Evolutionary conservation across 1,140 invertebrate species (phyloP).

Genomic region (Drosophila triauraria): DNA sequence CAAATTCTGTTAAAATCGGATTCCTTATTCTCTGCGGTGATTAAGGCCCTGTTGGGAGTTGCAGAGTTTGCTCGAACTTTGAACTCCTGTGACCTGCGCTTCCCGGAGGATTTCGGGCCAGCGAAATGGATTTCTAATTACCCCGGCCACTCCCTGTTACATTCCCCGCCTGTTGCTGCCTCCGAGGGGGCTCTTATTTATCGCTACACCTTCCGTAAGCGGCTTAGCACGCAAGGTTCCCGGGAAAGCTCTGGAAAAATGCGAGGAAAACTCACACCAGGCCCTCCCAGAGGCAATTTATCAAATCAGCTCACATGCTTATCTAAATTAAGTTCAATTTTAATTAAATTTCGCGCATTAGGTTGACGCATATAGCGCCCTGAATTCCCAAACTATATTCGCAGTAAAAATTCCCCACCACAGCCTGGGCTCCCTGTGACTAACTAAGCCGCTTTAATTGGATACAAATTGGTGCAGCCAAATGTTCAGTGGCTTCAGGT

Average conservation of each 20-base stretch:
- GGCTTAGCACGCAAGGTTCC: conserved; percentile 59
- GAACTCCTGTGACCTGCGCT: conserved; percentile 19
- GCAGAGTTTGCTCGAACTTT: not conserved
- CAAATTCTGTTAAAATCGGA: not conserved
- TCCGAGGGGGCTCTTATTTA: conserved; percentile 6
- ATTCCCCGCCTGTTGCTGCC: conserved; percentile 29
- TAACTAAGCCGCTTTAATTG: conserved; percentile 67
- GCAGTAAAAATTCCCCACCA: conserved; percentile 38
- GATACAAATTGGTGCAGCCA: conserved; percentile 59
- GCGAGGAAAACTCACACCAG: conserved; percentile 19
- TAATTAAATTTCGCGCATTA: conserved; percentile 77
- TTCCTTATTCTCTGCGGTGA: not conserved
- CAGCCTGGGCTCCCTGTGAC: conserved; percentile 25
- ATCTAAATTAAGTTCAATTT: conserved; percentile 74
- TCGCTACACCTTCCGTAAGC: conserved; percentile 53
- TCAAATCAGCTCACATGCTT: conserved; percentile 50
- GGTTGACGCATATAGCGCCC: conserved; percentile 35
- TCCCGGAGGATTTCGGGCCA: conserved; percentile 6
- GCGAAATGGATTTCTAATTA: conserved; percentile 44
- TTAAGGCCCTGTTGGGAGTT: not conserved
- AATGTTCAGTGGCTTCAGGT: conserved; percentile 18
- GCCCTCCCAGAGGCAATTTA: conserved; percentile 27
- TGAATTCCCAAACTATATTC: conserved; percentile 18
- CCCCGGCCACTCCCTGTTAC: conserved; percentile 23
- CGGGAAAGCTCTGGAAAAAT: not conserved